Evolutionary conservation across 2,888 invertebrate species (phyloP).

Genomic region (Pachliopta kotzebuea): DNA sequence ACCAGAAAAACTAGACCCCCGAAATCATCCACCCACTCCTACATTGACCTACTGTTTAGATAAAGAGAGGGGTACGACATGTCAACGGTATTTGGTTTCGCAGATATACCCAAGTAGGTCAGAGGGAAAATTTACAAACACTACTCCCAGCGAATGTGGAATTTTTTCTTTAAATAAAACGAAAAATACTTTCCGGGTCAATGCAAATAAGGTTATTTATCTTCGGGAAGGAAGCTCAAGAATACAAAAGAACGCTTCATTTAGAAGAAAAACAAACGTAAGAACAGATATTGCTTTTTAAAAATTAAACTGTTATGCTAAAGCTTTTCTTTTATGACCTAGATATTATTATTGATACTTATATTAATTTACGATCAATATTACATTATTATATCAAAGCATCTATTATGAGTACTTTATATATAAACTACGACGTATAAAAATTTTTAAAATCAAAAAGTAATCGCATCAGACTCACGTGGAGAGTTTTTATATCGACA

Average conservation of each 20-base stretch:
- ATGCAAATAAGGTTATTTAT: slow-evolving; percentile 68
- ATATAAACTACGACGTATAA: background rate
- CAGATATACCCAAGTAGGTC: slow-evolving; percentile 74
- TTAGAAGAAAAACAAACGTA: slow-evolving; percentile 1
- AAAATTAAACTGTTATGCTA: background rate
- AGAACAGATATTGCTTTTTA: background rate
- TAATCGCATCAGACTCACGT: background rate
- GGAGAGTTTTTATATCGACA: slow-evolving; percentile 17
- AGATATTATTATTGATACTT: background rate
- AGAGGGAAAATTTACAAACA: slow-evolving; percentile 79
- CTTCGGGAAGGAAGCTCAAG: slow-evolving; percentile 46
- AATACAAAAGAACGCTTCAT: slow-evolving; percentile 26
- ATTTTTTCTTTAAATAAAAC: slow-evolving; percentile 67
- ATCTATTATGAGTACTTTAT: background rate
- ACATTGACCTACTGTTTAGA: slow-evolving; percentile 45
- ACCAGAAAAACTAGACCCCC: slow-evolving; percentile 60
- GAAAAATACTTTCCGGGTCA: slow-evolving; percentile 69
- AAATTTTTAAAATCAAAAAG: slow-evolving; percentile 7
- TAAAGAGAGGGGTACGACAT: slow-evolving; percentile 48
- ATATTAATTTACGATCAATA: background rate
- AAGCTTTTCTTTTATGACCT: background rate
- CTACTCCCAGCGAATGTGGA: slow-evolving; percentile 62
- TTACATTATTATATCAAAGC: background rate
- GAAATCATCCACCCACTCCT: slow-evolving; percentile 55
- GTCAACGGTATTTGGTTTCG: slow-evolving; percentile 54